A percentile compares a stretch with the other conserved stretches of the same genome.
Conservation (phyloP, 2,113 vertebrate species). For the Brevimyrus niger region DNA sequence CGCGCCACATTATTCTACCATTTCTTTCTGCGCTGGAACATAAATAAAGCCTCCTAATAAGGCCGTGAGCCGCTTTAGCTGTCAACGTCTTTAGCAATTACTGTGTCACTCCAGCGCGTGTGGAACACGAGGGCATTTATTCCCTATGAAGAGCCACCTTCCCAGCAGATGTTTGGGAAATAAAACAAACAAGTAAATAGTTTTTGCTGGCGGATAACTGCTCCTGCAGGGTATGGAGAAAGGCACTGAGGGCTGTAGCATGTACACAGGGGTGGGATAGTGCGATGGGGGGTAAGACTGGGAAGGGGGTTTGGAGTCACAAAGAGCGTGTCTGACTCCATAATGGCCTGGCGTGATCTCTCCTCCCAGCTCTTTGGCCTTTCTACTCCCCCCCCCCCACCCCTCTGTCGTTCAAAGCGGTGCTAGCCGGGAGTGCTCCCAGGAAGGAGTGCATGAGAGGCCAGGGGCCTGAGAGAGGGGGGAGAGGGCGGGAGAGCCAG, state of each 20-base stretch:
- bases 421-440: not conserved
- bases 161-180: slow-evolving; percentile 47
- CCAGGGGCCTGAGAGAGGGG: slow-evolving; percentile 6
- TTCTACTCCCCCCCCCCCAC: slow-evolving; percentile 27
- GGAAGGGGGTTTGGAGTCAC: slow-evolving; percentile 41
- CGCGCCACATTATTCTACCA: slow-evolving; percentile 58
- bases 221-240: not conserved
- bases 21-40: slow-evolving; percentile 50
- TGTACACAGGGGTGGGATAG: slow-evolving; percentile 17
- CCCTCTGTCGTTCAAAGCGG: slow-evolving; percentile 44
- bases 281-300: slow-evolving; percentile 31
- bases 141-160: slow-evolving; percentile 37
- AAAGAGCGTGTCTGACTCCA: slow-evolving; percentile 42
- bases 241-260: not conserved
- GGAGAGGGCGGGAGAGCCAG: not conserved
- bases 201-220: slow-evolving; percentile 27
- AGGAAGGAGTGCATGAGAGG: not conserved
- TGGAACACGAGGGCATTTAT: slow-evolving; percentile 45
- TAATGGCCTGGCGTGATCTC: slow-evolving; percentile 48
- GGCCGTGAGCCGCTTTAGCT: slow-evolving; percentile 60
- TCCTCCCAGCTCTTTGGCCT: slow-evolving; percentile 54
- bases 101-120: slow-evolving; percentile 47
- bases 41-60: slow-evolving; percentile 65
- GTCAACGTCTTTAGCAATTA: slow-evolving; percentile 65
- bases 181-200: slow-evolving; percentile 42